A percentile compares a stretch with the other conserved stretches of the same genome.
Conservation (phyloP, 2,113 vertebrate genomes). For the Stegastes partitus region DNA sequence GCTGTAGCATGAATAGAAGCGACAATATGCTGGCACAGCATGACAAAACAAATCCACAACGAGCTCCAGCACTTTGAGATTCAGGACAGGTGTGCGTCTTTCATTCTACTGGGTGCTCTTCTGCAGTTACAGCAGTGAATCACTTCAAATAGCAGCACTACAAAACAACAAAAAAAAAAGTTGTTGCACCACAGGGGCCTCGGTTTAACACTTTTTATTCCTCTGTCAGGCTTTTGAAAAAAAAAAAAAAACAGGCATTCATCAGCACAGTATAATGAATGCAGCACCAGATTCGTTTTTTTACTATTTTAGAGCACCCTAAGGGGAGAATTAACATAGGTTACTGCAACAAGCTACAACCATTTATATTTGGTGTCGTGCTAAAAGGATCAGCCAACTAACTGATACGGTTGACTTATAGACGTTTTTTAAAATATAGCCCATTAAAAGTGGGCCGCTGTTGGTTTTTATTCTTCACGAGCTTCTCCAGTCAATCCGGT, state of each 20-base stretch:
- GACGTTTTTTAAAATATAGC: too few relatives aligned
- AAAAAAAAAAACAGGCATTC: slow-evolving; percentile 19
- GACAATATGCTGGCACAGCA: slow-evolving; percentile 32
- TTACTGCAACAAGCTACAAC: neutral
- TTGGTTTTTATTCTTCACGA: too few relatives aligned
- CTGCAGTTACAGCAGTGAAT: slow-evolving; percentile 18
- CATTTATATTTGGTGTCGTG: neutral
- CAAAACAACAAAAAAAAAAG: slow-evolving; percentile 47
- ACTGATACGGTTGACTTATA: too few relatives aligned
- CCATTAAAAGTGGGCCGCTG: neutral
- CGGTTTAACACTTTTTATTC: slow-evolving; percentile 28
- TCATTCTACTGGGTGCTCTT: slow-evolving; percentile 4
- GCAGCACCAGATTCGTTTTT: neutral
- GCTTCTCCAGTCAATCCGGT: too few relatives aligned
- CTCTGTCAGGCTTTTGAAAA: slow-evolving; percentile 13
- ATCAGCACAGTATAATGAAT: slow-evolving; percentile 12
- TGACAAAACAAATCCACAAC: slow-evolving; percentile 26
- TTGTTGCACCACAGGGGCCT: slow-evolving; percentile 23
- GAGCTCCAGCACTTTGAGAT: slow-evolving; percentile 16
- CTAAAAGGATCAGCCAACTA: too few relatives aligned
- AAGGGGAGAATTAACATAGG: slow-evolving; percentile 4
- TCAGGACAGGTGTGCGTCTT: slow-evolving; percentile 41
- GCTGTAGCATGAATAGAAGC: slow-evolving; percentile 26
- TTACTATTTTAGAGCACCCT: slow-evolving; percentile 3
- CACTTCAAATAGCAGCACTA: slow-evolving; percentile 21